Evolutionary conservation across 2,888 invertebrate genomes (phyloP), one percentile per base, ranked within the genome.

Genomic region (Heteropelma amictum): DNA sequence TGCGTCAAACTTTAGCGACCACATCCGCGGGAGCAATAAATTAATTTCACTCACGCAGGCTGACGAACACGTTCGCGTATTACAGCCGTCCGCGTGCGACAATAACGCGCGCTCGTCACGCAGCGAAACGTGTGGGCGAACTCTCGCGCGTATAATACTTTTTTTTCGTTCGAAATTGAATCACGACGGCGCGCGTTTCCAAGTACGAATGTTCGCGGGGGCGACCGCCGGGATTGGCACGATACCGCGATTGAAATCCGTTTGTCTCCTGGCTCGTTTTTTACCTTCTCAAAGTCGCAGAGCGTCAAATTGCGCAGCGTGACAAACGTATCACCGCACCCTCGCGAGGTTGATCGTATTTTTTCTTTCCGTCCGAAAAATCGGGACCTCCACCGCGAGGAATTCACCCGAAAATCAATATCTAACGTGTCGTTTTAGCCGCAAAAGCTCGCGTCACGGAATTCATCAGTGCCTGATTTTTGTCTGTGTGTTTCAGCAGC

Each of bases 401-500:
- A n/a, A n/a, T n/a, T n/a, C n/a, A n/a, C n/a, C n/a, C n/a, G n/a
- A n/a, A n/a, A n/a, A n/a, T n/a, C n/a, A n/a, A n/a, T n/a, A n/a
- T n/a, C n/a, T n/a, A n/a, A n/a, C n/a, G n/a, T n/a, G n/a, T n/a
- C n/a, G n/a, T n/a, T n/a, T n/a, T n/a, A n/a, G n/a, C n/a, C n/a
- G n/a, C n/a, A n/a, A n/a, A n/a, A n/a, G n/a, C n/a, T n/a, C n/a
- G n/a, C n/a, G n/a, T n/a, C n/a, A n/a, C n/a, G n/a, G n/a, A n/a
- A n/a, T n/a, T n/a, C n/a, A n/a, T n/a, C n/a, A n/a, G n/a, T n/a
- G 5, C 8, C 14, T 0, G 14, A 6, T 26, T 28, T 51, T 28
- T 12, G 14, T 28, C 69, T 28, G 71, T 70, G 76, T 58, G 76
- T 85, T 86, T 56, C 82, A 88, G 88, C 82, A 58, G 82, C 84